Percentiles rank a stretch among this genome's conserved stretches.
phyloP scores from a whole-genome alignment of 1,140 invertebrate species.

The Hyles vespertilio region DNA sequence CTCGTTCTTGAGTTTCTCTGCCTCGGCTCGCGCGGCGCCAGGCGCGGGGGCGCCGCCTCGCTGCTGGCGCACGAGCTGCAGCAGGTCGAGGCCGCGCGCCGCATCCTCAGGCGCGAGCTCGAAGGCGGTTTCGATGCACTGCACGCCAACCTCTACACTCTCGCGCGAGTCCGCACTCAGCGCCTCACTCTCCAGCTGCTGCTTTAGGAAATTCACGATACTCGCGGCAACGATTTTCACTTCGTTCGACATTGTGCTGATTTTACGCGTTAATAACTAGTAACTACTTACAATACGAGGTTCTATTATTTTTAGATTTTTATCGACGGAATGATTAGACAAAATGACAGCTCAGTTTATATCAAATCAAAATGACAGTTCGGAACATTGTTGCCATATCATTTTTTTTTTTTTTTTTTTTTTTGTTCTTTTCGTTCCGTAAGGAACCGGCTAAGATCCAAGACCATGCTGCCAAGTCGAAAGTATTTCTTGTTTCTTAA shows the following conservation, averaged over 20 bases:
- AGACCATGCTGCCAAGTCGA: too few species aligned
- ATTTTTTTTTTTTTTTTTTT: constrained; percentile 1
- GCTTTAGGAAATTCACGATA: constrained; percentile 66
- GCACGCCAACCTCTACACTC: constrained; percentile 87
- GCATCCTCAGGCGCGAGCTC: constrained; percentile 77
- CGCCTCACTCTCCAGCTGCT: constrained; percentile 54
- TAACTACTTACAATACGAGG: constrained; percentile 13
- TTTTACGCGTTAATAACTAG: too few species aligned
- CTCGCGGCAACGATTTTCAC: constrained; percentile 65
- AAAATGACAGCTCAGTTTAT: constrained; percentile 22
- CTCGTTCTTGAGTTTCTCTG: constrained; percentile 87
- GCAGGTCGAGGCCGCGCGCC: constrained; percentile 58
- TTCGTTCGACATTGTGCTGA: constrained; percentile 53
- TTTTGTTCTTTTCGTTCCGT: too few species aligned
- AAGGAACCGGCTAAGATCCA: too few species aligned
- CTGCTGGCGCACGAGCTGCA: constrained; percentile 65
- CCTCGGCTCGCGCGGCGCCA: constrained; percentile 64
- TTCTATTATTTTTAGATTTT: constrained; percentile 23
- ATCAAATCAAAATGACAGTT: constrained; percentile 3
- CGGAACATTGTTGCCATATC: neutral
- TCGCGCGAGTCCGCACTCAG: constrained; percentile 82
- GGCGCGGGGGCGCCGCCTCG: constrained; percentile 13
- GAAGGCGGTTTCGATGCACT: constrained; percentile 91
- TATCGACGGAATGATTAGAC: constrained; percentile 19
- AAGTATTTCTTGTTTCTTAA: too few species aligned